Percentiles rank a stretch among this genome's conserved stretches.
phyloP scores from a whole-genome alignment of 2,797 vertebrate genomes.

The Sorex maritimensis region DNA sequence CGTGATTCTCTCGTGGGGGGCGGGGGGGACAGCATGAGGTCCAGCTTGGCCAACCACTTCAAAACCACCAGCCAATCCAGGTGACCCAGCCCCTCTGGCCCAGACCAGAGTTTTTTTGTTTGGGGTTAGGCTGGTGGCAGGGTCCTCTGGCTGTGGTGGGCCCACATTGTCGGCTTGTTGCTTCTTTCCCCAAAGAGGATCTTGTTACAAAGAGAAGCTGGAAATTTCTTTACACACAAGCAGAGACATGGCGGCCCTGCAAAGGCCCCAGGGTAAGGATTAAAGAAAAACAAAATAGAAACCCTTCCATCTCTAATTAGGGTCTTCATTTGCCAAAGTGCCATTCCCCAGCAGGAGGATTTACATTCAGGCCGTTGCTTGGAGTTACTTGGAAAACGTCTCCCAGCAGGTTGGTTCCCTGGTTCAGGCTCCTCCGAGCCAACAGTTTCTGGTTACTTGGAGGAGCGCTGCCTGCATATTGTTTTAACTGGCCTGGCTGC shows the following conservation, averaged over 20 bases:
- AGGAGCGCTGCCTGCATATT: slow-evolving; percentile 88
- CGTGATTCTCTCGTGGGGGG: background rate
- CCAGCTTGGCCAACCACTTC: slow-evolving; percentile 72
- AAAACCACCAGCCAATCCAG: slow-evolving; percentile 38
- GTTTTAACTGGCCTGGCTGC: slow-evolving; percentile 91
- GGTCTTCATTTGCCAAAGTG: slow-evolving; percentile 93
- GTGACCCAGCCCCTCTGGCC: slow-evolving; percentile 59
- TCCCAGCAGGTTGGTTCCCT: slow-evolving; percentile 91
- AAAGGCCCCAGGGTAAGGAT: slow-evolving; percentile 92
- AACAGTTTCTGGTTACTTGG: slow-evolving; percentile 90
- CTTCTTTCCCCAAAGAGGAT: slow-evolving; percentile 86
- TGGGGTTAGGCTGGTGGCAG: slow-evolving; percentile 80
- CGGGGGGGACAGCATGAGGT: background rate
- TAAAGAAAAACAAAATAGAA: slow-evolving; percentile 92
- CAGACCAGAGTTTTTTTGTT: slow-evolving; percentile 68
- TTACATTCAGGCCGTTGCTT: slow-evolving; percentile 90
- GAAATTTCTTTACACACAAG: slow-evolving; percentile 91
- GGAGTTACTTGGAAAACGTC: slow-evolving; percentile 89
- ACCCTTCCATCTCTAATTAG: slow-evolving; percentile 92
- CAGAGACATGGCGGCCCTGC: slow-evolving; percentile 90
- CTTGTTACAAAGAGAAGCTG: slow-evolving; percentile 91
- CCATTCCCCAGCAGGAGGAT: slow-evolving; percentile 90
- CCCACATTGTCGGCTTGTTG: slow-evolving; percentile 85
- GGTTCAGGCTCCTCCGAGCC: slow-evolving; percentile 87
- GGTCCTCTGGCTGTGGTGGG: slow-evolving; percentile 84